These are phyloP conservation scores for Pseudorhiza aurosa DNA, from an alignment of 30 jellyfish, hydroid and myxozoan species.

Conservation along the genomic window DNA sequence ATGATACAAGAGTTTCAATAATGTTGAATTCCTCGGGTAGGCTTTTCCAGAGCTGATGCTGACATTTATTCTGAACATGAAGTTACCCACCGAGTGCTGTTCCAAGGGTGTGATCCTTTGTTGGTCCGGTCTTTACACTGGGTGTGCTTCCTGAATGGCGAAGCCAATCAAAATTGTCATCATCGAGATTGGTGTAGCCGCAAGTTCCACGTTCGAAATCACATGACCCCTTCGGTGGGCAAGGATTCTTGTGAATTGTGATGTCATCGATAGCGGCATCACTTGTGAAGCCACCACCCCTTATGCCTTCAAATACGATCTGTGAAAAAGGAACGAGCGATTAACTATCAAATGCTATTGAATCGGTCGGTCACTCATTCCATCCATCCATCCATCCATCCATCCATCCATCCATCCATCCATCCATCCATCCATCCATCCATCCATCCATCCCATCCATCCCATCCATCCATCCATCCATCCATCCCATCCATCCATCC, in stretches of 20 bases:
- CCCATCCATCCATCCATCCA: neutral
- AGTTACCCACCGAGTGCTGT: conserved; percentile 75
- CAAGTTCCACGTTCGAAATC: conserved; percentile 87
- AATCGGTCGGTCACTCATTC: neutral
- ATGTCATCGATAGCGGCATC: conserved; percentile 96
- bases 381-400: neutral
- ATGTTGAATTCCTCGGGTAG: too few species aligned
- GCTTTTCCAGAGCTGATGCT: too few species aligned
- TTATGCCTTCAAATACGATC: conserved; percentile 92
- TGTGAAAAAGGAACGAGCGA: conserved; percentile 1
- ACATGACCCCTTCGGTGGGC: conserved; percentile 94
- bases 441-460: neutral
- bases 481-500: neutral
- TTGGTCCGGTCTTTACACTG: conserved; percentile 93
- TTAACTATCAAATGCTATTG: neutral
- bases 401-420: neutral
- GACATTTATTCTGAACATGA: too few species aligned
- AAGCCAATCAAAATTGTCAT: conserved; percentile 91
- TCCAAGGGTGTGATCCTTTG: conserved; percentile 89
- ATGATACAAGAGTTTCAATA: too few species aligned
- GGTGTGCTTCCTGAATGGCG: conserved; percentile 93
- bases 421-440: neutral
- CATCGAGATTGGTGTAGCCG: conserved; percentile 71
- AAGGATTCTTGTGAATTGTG: conserved; percentile 72
- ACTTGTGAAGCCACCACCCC: conserved; percentile 85